Base-by-base conservation (phyloP, 2,797 vertebrate species). In the Cynopterus sphinx region DNA sequence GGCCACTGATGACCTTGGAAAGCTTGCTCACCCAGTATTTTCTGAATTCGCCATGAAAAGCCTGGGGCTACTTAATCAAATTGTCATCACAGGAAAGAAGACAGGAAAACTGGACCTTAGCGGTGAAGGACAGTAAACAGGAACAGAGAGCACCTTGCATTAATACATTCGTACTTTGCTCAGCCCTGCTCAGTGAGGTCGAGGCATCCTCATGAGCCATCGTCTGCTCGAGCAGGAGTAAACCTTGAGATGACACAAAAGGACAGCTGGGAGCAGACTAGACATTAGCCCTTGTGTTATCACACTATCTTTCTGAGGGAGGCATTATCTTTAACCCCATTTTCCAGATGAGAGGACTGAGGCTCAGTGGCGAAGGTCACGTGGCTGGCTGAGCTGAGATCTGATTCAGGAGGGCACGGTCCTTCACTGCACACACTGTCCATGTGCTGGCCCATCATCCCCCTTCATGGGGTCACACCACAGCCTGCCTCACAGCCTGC, bases 1-100 rank as follows among this genome's bases (percentile, higher is more conserved):
- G 90, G 95, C 81, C 51, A 59, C 57, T 12, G 28, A 51, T 73
- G 87, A 91, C 90, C 83, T 95, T 90, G n/a, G 53, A 55, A 97
- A 81, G 83, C 41, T 75, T 55, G 26, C 55, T 78, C 46, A 13
- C 59, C 49, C 26, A n/a, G 28, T 63, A 33, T 79, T 63, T 86
- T 94, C 31, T 43, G 17, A 85, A 6, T 71, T 9, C 31, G 31
- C 24, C 59, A 65, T 79, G 78, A 85, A 75, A 88, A 57, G 65
- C 77, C 75, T 49, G 10, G n/a, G 61, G 65, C 51, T 73, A 77
- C 59, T 86, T 68, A 86, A 10, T 89, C 94, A 81, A 67, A 73
- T 77, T 24, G 2, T n/a, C 71, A 16, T 81, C 75, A 70, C 13
- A 28, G 51, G 61, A 65, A 85, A 93, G 71, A 43, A 74, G 77